These are phyloP conservation scores for Hassar affinis DNA, from an alignment of 2,113 vertebrate genomes.

Conservation along the genomic window DNA sequence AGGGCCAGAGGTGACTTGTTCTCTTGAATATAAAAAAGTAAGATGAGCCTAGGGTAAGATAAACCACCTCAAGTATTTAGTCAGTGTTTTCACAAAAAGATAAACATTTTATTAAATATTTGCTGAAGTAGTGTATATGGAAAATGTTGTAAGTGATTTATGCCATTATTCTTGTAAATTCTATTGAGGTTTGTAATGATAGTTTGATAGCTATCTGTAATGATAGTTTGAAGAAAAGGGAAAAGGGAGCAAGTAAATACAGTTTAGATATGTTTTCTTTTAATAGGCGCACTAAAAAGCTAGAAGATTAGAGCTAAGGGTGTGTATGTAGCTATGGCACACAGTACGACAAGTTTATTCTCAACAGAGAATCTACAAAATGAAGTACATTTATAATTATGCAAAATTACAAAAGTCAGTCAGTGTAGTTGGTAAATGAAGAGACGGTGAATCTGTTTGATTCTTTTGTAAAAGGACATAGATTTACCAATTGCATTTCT, in stretches of 20 bases:
- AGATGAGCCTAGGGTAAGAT: neutral
- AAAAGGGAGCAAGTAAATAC: neutral
- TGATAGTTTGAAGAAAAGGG: neutral
- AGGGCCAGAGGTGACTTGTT: constrained; percentile 5
- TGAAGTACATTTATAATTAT: neutral
- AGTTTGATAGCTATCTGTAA: neutral
- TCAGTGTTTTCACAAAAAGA: neutral
- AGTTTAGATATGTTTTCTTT: neutral
- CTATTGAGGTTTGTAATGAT: neutral
- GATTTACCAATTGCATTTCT: neutral
- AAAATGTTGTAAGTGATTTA: neutral
- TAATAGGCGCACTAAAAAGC: neutral
- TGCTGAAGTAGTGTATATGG: neutral
- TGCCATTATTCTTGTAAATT: neutral
- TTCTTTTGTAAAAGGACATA: neutral
- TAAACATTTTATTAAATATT: neutral
- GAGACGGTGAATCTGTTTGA: neutral
- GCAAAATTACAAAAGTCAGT: neutral
- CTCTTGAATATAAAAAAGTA: neutral
- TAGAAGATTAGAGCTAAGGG: neutral
- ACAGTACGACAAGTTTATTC: neutral
- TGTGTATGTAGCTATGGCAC: neutral
- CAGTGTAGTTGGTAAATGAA: neutral
- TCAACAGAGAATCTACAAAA: neutral
- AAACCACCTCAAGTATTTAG: neutral